These are phyloP conservation scores for Hippasteria phrygiana DNA, from an alignment of 53 echinoderm and acorn worm genomes.

Conservation along the genomic window DNA sequence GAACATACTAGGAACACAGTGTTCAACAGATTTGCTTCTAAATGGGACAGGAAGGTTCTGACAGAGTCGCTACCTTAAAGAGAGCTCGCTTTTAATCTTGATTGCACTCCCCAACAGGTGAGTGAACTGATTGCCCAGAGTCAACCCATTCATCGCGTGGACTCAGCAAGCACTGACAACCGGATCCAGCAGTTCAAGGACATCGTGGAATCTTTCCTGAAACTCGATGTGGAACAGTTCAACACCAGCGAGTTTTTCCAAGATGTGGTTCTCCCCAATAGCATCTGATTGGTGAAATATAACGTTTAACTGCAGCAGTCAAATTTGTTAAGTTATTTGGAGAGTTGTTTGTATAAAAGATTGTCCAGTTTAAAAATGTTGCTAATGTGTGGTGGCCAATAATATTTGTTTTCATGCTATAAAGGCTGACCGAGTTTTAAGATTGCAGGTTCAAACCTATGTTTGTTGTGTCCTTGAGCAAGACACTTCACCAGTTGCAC, in stretches of 20 bases:
- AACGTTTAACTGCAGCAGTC: background rate
- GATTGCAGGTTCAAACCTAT: too few relatives aligned
- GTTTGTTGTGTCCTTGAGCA: too few relatives aligned
- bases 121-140: constrained; percentile 79
- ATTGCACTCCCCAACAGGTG: constrained; percentile 54
- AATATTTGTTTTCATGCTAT: too few relatives aligned
- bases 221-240: constrained; percentile 66
- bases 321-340: background rate
- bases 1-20: too few relatives aligned
- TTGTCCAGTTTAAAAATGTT: too few relatives aligned
- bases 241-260: constrained; percentile 69
- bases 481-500: too few relatives aligned
- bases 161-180: constrained; percentile 67
- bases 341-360: too few relatives aligned
- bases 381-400: too few relatives aligned
- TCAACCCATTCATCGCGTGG: constrained; percentile 76
- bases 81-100: background rate
- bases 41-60: too few relatives aligned
- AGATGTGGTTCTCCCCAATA: constrained; percentile 65
- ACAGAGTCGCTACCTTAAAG: too few relatives aligned
- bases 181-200: constrained; percentile 66
- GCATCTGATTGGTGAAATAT: background rate
- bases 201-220: constrained; percentile 75
- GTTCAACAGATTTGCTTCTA: too few relatives aligned
- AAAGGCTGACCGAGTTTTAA: too few relatives aligned